phyloP scores from a whole-genome alignment of 35 echinoderm and acorn worm species.

The Nesometra sesokonis region DNA sequence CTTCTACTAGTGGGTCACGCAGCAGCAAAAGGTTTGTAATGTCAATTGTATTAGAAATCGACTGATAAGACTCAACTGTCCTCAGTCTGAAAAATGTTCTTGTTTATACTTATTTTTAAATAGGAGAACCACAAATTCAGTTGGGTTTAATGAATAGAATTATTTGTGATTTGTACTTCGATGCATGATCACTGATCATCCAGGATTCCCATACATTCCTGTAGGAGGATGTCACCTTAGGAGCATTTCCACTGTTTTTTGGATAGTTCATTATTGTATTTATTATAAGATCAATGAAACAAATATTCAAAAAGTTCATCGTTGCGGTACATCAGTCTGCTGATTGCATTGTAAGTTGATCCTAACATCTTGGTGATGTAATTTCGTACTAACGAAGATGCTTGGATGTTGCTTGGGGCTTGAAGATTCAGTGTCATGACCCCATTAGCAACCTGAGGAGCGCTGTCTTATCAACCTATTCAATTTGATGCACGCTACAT shows the following conservation, averaged over 20 bases:
- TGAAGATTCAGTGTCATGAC: background rate
- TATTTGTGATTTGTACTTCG: too few species aligned
- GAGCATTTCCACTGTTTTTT: too few species aligned
- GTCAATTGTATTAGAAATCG: background rate
- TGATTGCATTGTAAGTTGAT: background rate
- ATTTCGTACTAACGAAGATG: background rate
- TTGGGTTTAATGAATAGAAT: too few species aligned
- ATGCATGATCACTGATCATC: too few species aligned
- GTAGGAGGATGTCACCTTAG: too few species aligned
- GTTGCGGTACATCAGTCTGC: too few species aligned
- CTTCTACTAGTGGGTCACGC: constrained; percentile 1
- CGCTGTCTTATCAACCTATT: background rate
- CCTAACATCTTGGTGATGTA: background rate
- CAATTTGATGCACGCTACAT: background rate
- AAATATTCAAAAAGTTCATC: too few species aligned
- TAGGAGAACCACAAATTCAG: too few species aligned
- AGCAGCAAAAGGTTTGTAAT: constrained; percentile 15
- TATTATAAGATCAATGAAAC: too few species aligned
- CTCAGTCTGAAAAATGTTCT: background rate
- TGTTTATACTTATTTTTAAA: too few species aligned
- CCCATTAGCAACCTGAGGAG: background rate
- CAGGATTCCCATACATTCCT: too few species aligned
- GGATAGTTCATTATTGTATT: too few species aligned
- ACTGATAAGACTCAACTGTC: background rate
- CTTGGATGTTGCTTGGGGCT: background rate